These are phyloP conservation scores for Muntiacus muntjak DNA, from an alignment of 2,113 vertebrate species.

Conservation along the genomic window DNA sequence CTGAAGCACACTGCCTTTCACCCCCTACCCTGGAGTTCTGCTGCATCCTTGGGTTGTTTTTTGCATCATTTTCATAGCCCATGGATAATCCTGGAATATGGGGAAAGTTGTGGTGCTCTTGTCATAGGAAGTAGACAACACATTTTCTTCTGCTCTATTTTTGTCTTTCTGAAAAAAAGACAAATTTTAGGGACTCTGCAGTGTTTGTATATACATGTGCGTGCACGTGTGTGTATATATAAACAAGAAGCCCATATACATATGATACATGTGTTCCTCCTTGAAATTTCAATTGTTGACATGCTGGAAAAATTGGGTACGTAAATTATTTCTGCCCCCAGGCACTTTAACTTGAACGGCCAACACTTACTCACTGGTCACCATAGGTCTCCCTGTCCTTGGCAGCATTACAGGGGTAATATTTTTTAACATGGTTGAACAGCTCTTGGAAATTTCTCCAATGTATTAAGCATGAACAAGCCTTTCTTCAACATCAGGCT, in stretches of 20 bases:
- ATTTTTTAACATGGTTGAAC: conserved; percentile 80
- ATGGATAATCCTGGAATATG: not conserved
- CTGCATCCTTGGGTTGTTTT: not conserved
- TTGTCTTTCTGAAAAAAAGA: not conserved
- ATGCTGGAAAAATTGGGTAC: conserved; percentile 64
- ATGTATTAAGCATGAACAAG: conserved; percentile 73
- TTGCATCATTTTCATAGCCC: not conserved
- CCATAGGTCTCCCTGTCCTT: conserved; percentile 74
- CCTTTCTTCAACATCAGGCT: conserved; percentile 68
- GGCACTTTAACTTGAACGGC: conserved; percentile 55
- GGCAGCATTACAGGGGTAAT: conserved; percentile 73
- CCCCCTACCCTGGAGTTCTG: not conserved
- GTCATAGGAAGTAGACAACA: not conserved
- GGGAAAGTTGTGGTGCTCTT: not conserved
- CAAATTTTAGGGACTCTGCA: conserved; percentile 2
- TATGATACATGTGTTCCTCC: conserved; percentile 25
- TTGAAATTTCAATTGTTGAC: conserved; percentile 68
- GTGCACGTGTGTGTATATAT: not conserved
- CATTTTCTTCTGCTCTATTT: not conserved
- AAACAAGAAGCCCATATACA: conserved; percentile 5
- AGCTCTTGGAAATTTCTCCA: conserved; percentile 73
- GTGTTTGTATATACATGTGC: not conserved
- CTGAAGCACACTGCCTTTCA: not conserved
- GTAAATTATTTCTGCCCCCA: conserved; percentile 73
- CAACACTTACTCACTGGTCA: conserved; percentile 68